Evolutionary conservation across 2,888 invertebrate genomes (phyloP), one percentile per base, ranked within the genome.

Genomic region (Tridacna gigas): DNA sequence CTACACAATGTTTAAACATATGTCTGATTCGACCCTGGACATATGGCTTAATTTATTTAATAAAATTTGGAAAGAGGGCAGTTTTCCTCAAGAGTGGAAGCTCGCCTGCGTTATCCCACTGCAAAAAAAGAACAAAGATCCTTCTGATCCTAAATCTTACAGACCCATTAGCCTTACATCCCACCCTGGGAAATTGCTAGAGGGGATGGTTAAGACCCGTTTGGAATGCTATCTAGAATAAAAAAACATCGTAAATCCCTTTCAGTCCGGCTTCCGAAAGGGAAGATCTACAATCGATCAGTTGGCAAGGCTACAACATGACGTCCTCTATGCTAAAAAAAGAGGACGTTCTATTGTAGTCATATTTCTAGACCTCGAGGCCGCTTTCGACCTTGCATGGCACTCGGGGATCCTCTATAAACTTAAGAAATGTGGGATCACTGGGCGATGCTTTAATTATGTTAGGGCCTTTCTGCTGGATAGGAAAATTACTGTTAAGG

Each of bases 151-250:
- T 71, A 76, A 75, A 48, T 80, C 71, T 5, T 73, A 80, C 25
- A 69, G 80, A 51, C 76, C 73, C 0, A 76, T 77, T 11, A 76
- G 76, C 56, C 80, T 80, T n/a, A 76, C 80, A n/a, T 80, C 80
- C 4, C 76, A 76, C 37, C 60, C 76, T 48, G 76, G 71, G 47
- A 80, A 80, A 77, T 67, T 66, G 20, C 37, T 76, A 20, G 66
- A 76, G 25, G 47, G 66, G 18, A 76, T 76, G 66, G 66, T 76
- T 18, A 76, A 76, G 51, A 48, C 48, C 2, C 37, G 76, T 45
- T 26, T 76, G 1, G 76, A 66, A 22, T 26, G 51, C 2, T 63
- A 26, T 22, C n/a, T 76, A 66, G 76, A 76, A 45, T 65, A 48
- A 20, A 77, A 77, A 26, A 77, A 77, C n/a, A 67, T 45, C 7